Percentiles rank a stretch among this genome's conserved stretches.
These are phyloP conservation scores for Dorcus parallelipipedus DNA, from an alignment of 2,888 invertebrate genomes.

Conservation along the genomic window DNA sequence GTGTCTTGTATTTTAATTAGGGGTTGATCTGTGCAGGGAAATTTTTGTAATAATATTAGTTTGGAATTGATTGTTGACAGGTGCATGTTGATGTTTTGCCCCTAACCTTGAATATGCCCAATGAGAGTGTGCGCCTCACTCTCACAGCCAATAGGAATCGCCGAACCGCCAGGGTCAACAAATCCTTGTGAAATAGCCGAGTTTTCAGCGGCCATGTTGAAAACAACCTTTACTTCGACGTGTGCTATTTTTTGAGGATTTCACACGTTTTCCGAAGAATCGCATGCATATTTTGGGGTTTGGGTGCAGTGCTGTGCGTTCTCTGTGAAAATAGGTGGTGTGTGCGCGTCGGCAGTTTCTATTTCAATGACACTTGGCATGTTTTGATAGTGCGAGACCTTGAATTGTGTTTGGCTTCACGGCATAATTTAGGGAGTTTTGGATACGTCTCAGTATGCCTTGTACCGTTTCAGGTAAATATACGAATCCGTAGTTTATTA, in stretches of 20 bases:
- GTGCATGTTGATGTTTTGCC: constrained; percentile 50
- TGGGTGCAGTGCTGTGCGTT: constrained; percentile 29
- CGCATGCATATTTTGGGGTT: constrained; percentile 23
- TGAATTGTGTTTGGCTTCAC: constrained; percentile 47
- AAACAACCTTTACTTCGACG: constrained; percentile 50
- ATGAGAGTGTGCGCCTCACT: constrained; percentile 41
- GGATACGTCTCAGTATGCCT: constrained; percentile 44
- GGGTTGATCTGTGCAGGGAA: not conserved
- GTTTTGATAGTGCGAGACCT: constrained; percentile 47
- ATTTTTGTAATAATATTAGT: not conserved
- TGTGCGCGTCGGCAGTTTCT: constrained; percentile 30
- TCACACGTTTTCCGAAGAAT: constrained; percentile 36
- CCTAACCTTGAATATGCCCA: constrained; percentile 52
- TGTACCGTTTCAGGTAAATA: constrained; percentile 40
- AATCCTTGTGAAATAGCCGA: constrained; percentile 52
- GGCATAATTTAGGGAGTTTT: constrained; percentile 38
- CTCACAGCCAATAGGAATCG: constrained; percentile 44
- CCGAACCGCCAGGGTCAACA: constrained; percentile 51
- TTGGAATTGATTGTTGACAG: constrained; percentile 39
- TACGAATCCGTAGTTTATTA: not conserved
- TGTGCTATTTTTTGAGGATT: constrained; percentile 47
- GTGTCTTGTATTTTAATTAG: not conserved
- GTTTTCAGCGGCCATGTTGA: constrained; percentile 53
- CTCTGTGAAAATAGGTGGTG: constrained; percentile 29
- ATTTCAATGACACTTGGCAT: constrained; percentile 35